Conservation (phyloP, 2,113 vertebrate genomes). For the Galbula dea region DNA sequence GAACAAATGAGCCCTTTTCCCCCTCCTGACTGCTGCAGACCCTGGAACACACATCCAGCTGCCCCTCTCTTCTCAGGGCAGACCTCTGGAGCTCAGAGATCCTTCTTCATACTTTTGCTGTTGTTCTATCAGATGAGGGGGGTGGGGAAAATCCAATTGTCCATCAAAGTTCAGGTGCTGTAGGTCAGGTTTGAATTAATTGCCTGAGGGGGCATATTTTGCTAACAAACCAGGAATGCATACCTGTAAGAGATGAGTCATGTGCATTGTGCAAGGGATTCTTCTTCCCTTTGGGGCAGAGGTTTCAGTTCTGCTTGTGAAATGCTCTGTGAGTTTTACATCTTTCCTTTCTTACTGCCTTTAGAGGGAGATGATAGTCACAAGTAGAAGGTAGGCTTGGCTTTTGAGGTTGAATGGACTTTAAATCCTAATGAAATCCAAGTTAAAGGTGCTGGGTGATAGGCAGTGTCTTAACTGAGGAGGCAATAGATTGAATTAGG, state of each 20-base stretch:
- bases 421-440: conserved; percentile 64
- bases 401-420: conserved; percentile 32
- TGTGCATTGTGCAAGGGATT: conserved; percentile 38
- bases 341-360: conserved; percentile 2
- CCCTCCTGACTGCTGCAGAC: conserved; percentile 18
- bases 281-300: conserved; percentile 22
- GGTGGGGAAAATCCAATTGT: conserved; percentile 45
- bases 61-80: conserved; percentile 20
- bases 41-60: background rate
- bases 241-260: conserved; percentile 55
- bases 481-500: conserved; percentile 75
- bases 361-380: conserved; percentile 5
- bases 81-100: conserved; percentile 34
- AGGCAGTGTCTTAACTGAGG: conserved; percentile 67
- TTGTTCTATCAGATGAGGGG: conserved; percentile 29
- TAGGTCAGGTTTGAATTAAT: conserved; percentile 63
- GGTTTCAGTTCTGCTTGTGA: conserved; percentile 40
- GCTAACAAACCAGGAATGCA: conserved; percentile 39
- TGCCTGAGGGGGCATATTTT: conserved; percentile 54
- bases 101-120: conserved; percentile 38
- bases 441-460: conserved; percentile 61
- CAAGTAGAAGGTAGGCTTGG: background rate
- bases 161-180: conserved; percentile 42
- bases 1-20: conserved; percentile 3
- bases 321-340: conserved; percentile 16